Conservation (phyloP, 1,140 invertebrate species). For the Dendroctonus valens region DNA sequence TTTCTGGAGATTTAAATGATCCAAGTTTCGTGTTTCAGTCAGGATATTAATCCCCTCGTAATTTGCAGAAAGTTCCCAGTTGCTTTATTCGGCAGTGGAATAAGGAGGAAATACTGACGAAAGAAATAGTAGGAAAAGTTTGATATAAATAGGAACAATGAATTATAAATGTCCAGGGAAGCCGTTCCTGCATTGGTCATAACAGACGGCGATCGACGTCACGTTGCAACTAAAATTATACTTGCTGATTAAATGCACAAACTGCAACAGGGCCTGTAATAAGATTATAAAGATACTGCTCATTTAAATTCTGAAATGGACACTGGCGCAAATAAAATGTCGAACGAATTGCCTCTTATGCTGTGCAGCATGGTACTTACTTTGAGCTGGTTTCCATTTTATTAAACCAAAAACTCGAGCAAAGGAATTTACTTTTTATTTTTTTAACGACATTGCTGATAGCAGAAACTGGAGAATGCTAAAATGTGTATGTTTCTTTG, state of each 20-base stretch:
- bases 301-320: slow-evolving; percentile 33
- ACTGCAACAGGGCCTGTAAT: slow-evolving; percentile 31
- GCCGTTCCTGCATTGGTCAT: no score
- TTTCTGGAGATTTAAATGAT: slow-evolving; percentile 10
- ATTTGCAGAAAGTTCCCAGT: no score
- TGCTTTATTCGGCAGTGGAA: no score
- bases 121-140: no score
- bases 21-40: slow-evolving; percentile 17
- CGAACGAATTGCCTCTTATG: slow-evolving; percentile 28
- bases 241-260: slow-evolving; percentile 32
- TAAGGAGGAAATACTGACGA: no score
- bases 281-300: slow-evolving; percentile 33
- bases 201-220: not conserved
- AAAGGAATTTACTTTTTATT: slow-evolving; percentile 8
- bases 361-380: slow-evolving; percentile 23
- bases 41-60: not conserved
- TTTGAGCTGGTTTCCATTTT: slow-evolving; percentile 28
- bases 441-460: not conserved
- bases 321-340: slow-evolving; percentile 30
- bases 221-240: slow-evolving; percentile 15
- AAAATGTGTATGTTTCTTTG: no score
- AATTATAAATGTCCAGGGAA: no score
- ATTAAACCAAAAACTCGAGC: slow-evolving; percentile 23
- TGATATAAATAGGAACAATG: no score
- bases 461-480: no score